These are phyloP conservation scores for Pluvianellus socialis DNA, from an alignment of 2,113 vertebrate genomes.

Conservation along the genomic window DNA sequence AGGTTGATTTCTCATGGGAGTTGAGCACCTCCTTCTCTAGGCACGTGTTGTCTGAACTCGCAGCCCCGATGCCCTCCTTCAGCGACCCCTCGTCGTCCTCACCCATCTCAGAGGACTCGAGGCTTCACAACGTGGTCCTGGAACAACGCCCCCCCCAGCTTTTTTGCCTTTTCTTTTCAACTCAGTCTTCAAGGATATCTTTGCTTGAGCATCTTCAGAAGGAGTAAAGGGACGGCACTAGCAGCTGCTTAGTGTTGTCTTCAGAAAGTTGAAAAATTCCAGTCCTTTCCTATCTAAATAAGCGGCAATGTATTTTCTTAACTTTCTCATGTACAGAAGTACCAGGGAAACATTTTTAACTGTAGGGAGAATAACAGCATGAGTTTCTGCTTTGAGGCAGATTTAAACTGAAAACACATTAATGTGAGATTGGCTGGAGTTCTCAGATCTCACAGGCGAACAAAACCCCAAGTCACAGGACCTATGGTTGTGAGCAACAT, in stretches of 20 bases:
- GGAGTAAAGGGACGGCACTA: neutral
- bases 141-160: neutral
- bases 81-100: neutral
- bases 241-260: neutral
- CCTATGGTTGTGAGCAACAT: neutral
- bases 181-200: neutral
- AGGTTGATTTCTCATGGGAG: neutral
- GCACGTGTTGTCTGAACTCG: neutral
- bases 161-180: neutral
- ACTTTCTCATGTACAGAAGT: neutral
- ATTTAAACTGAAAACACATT: neutral
- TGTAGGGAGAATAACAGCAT: neutral
- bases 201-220: neutral
- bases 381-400: constrained; percentile 29
- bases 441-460: neutral
- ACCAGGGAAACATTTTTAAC: neutral
- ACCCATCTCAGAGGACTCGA: neutral
- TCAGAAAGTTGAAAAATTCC: neutral
- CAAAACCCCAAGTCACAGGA: constrained; percentile 8
- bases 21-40: neutral
- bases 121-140: neutral
- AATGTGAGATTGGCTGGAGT: neutral
- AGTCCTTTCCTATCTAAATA: neutral
- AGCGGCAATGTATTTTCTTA: neutral
- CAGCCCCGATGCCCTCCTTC: neutral